Evolutionary conservation across 35 echinoderm and acorn worm genomes (phyloP).

Genomic region (Antedon bifida): DNA sequence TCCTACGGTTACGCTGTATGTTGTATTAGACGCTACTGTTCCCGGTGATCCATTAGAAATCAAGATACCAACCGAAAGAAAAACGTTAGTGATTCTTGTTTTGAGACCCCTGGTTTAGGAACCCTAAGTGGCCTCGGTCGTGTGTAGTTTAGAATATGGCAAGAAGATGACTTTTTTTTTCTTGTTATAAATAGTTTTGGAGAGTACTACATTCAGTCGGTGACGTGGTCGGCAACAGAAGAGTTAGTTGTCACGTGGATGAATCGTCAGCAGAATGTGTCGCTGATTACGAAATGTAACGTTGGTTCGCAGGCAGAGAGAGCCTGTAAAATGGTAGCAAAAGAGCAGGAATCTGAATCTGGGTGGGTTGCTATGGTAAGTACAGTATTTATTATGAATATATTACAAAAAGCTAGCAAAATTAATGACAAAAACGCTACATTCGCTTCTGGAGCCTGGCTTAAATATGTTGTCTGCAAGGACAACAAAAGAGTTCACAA

Average conservation of each 20-base stretch:
- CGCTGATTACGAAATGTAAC: constrained; percentile 48
- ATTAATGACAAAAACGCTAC: too few relatives aligned
- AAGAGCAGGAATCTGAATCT: constrained; percentile 17
- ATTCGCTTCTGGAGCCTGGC: too few relatives aligned
- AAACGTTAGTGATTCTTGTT: too few relatives aligned
- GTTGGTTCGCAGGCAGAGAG: background rate
- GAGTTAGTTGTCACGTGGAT: constrained; percentile 49
- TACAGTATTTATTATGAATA: background rate
- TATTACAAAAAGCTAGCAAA: too few relatives aligned
- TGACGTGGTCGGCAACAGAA: constrained; percentile 44
- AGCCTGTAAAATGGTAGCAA: background rate
- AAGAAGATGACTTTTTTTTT: too few relatives aligned
- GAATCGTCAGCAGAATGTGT: constrained; percentile 68
- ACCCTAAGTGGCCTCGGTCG: too few relatives aligned
- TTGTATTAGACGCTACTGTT: constrained; percentile 5
- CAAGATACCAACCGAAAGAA: background rate
- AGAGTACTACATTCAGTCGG: constrained; percentile 64
- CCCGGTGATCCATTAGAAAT: background rate
- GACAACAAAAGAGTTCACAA: too few relatives aligned
- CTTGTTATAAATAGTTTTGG: background rate
- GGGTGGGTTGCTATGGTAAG: constrained; percentile 83
- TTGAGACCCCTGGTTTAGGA: too few relatives aligned
- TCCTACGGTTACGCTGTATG: constrained; percentile 35
- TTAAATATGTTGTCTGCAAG: too few relatives aligned
- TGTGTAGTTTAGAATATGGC: too few relatives aligned